Base-by-base conservation (phyloP, 2,888 invertebrate genomes). In the Chironomus riparius region DNA sequence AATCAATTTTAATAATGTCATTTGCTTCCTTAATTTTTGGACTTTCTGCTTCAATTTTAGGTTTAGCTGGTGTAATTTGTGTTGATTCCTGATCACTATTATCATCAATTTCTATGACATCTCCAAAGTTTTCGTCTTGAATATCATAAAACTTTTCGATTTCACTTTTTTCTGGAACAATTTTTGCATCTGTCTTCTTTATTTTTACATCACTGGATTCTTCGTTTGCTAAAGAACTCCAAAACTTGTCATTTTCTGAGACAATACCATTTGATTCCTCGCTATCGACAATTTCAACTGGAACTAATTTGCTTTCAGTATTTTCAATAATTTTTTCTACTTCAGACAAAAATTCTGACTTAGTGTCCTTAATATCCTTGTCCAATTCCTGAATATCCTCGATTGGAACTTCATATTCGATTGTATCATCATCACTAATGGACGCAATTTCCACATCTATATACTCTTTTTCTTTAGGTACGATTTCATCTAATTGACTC, bases 51-150 rank as follows among this genome's bases (percentile, higher is more conserved):
- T 68, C 48, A 22, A 77, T 77, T 47, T 78, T 78, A 21, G 79
- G 38, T 10, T 38, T 38, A 2, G 10, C 2, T 38, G 7, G 10
- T 7, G 38, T 38, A 2, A 38, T 10, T 38, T 38, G 10, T 7
- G 38, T 38, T 10, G 2, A 1, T 38, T 38, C 12, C 21, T 68
- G 50, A 7, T 76, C 68, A 0, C 74, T 77, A 3, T 22, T 18
- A 3, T 77, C 68, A 47, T 77, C 76, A 62, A 79, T 13, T 2
- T 38, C 38, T 24, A 65, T 3, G 5, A 75, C 15, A 38, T 18
- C 18, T 76, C 76, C 47, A 78, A 77, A 65, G 70, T 77, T 56
- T 76, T 71, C 73, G 72, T 77, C 76, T 3, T 62, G 68, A 21
- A 78, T n/a, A 2, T 48, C 21, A 13, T 24, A 7, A 65, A 12